Base-by-base conservation (phyloP, 2,888 invertebrate genomes). In the Eutolmus rufibarbis region DNA sequence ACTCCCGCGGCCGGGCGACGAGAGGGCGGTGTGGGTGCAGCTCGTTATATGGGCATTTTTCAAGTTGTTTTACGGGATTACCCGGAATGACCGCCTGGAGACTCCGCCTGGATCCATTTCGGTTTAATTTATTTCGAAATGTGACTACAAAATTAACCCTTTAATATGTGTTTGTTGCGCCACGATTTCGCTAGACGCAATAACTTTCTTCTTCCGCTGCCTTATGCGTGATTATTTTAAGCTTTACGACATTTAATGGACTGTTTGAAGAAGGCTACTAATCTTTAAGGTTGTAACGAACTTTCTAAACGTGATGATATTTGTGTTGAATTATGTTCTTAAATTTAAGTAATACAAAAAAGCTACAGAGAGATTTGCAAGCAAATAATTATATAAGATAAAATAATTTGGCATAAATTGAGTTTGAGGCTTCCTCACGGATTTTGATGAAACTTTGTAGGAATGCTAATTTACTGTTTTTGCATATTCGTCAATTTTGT, bases 51-150 rank as follows among this genome's bases (percentile, higher is more conserved):
- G 23, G 31, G 51, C 79, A 79, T 79, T 51, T 19, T 79, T 79
- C 79, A 79, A 79, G 51, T 79, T 46, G 79, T 31, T 79, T 51
- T 31, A 79, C 23, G 79, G 51, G 79, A 66, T 66, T 66, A 66
- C 66, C 19, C 19, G 23, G 28, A 66, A 66, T 66, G 66, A 28
- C 19, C 66, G 66, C 66, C 19, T 28, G 23, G 19, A 66, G 14
- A 66, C 23, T 66, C 23, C 23, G 19, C 1, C 66, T 23, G 66
- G 66, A 66, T 66, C 66, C 66, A 66, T 66, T 66, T 28, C 28
- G 23, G 66, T 66, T 66, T 66, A 66, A 66, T 66, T 66, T 66
- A 66, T 66, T 66, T 66, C 66, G 66, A n/a, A 66, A 66, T 66
- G 66, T 23, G 19, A 66, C 66, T 56, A 12, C 28, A 66, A 28